A percentile compares a stretch with the other conserved stretches of the same genome.
Conservation (phyloP, 2,888 invertebrate genomes). For the Nymphalis polychloros region DNA sequence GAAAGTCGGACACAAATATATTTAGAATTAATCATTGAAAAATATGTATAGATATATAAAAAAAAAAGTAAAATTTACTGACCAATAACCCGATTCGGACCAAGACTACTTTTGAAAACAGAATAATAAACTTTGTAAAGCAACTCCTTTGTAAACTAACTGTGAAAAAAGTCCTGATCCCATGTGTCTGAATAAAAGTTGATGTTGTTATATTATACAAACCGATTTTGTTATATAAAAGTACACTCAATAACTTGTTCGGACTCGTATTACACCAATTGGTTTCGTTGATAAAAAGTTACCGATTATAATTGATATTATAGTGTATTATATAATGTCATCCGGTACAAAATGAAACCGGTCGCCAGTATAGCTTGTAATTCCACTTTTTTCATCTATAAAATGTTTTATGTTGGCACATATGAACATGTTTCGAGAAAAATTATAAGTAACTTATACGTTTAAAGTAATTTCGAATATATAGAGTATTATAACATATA, state of each 20-base stretch:
- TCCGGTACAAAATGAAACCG: conserved; percentile 10
- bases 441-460: no score
- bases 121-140: no score
- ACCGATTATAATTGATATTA: conserved; percentile 20
- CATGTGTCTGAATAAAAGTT: background rate
- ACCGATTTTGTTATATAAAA: background rate
- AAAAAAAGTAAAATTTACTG: background rate
- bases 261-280: background rate
- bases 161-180: background rate
- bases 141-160: no score
- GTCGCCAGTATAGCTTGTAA: conserved; percentile 16
- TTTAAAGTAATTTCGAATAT: no score
- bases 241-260: conserved; percentile 5
- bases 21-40: no score
- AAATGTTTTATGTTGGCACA: background rate
- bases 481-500: no score
- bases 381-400: conserved; percentile 8
- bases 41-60: background rate
- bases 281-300: conserved; percentile 15
- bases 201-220: background rate
- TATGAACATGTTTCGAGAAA: background rate
- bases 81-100: background rate
- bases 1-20: no score
- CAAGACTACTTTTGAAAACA: no score
- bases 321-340: conserved; percentile 17